Base-by-base conservation (phyloP, 2,888 invertebrate species). In the Tachystola acroxantha region DNA sequence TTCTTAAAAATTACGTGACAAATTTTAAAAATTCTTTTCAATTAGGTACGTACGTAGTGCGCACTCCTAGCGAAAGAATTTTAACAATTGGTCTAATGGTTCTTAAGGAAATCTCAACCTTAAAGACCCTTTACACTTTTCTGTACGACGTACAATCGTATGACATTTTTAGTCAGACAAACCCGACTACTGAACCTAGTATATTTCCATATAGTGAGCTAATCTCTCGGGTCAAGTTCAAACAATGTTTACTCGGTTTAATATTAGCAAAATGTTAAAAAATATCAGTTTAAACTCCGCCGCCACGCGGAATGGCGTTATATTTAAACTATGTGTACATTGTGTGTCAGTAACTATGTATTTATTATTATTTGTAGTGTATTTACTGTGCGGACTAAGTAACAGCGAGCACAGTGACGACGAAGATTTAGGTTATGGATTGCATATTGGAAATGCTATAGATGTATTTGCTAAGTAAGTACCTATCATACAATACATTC, bases 191-290 rank as follows among this genome's bases (percentile, higher is more conserved):
- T n/a, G n/a, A 7, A 14, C 5, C 26, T 25, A 39, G 26, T 27
- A 14, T 34, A 16, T 6, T 20, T 19, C 10, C 24, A 30, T 32
- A 27, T 22, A 30, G 11, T 10, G 16, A 25, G 57, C 72, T 80
- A 81, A 82, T 84, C 80, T 64, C 50, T 56, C 56, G 57, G 85
- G 82, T 85, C 85, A 86, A 86, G 85, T 82, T 80, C 80, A 81
- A 36, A 51, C 47, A 44, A 44, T 73, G 72, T 78, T 76, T 73
- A 73, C 70, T 57, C 48, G 52, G 27, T 45, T 46, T 49, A 55
- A 65, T 67, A 71, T 77, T 79, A 78, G 84, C 81, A 59, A 84
- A 84, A 77, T 79, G 70, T 68, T 57, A 61, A 78, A 69, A 82
- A 79, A 66, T 53, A 48, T 72, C 81, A 84, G 82, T 84, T 47